These are phyloP conservation scores for Macrosteles quadrilineatus DNA, from an alignment of 1,140 invertebrate genomes.

Conservation along the genomic window DNA sequence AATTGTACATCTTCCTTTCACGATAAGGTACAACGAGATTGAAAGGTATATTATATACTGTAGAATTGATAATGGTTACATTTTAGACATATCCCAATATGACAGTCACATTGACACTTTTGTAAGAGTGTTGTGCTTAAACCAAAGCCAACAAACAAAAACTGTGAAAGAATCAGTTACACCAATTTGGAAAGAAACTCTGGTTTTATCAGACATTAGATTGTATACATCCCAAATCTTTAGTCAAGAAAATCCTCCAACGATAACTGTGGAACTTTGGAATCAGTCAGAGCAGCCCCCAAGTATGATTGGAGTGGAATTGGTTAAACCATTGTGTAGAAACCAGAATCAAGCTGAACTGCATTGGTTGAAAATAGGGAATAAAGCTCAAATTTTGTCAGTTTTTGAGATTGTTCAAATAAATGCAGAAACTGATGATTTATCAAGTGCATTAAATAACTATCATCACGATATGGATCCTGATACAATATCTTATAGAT, in stretches of 20 bases:
- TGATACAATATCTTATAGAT: constrained; percentile 6
- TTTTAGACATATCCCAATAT: background rate
- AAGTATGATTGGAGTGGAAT: background rate
- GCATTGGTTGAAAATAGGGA: background rate
- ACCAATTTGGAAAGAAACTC: constrained; percentile 7
- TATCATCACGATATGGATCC: background rate
- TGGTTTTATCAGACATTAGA: background rate
- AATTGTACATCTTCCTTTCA: background rate
- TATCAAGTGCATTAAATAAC: no score
- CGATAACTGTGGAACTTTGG: constrained; percentile 1
- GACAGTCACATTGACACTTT: background rate
- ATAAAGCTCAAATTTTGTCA: background rate
- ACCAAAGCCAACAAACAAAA: background rate
- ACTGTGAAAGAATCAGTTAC: background rate
- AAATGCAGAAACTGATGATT: background rate
- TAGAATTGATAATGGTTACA: background rate
- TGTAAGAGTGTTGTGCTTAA: background rate
- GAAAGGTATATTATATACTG: background rate
- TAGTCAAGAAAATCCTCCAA: background rate
- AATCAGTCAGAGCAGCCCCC: background rate
- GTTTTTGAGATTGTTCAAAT: constrained; percentile 5
- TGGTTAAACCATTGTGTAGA: background rate
- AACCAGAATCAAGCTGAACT: background rate
- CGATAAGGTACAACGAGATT: background rate
- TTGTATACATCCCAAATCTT: background rate